Percentiles rank a stretch among this genome's conserved stretches.
Conservation (phyloP, 2,888 invertebrate genomes). For the Papilio gigon region DNA sequence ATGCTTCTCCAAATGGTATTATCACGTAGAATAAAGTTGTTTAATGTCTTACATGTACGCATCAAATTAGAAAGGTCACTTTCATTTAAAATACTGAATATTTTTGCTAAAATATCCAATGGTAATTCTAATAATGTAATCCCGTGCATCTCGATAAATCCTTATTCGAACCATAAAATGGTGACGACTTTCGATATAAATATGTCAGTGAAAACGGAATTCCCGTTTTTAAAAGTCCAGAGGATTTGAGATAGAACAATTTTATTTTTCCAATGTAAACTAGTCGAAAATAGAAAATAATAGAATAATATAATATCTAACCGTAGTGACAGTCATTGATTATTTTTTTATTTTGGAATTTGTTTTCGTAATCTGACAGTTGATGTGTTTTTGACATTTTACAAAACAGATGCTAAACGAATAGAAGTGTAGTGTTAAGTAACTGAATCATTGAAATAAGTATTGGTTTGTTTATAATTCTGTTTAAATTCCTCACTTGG, state of each 20-base stretch:
- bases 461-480: too few relatives aligned
- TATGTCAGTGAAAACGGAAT: neutral
- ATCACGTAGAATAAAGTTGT: conserved; percentile 58
- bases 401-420: neutral
- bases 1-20: conserved; percentile 64
- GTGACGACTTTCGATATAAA: neutral
- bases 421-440: neutral
- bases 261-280: neutral
- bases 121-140: conserved; percentile 56
- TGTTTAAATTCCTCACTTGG: too few relatives aligned
- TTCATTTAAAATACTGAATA: conserved; percentile 57
- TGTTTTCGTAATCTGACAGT: neutral
- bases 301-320: neutral
- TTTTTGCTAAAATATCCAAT: conserved; percentile 62
- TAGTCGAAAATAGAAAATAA: conserved; percentile 7
- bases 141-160: conserved; percentile 45
- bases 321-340: neutral
- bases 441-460: too few relatives aligned
- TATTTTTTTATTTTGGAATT: neutral
- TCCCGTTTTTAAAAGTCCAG: neutral
- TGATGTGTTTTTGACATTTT: neutral
- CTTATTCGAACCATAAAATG: conserved; percentile 18
- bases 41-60: conserved; percentile 64
- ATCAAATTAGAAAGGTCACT: conserved; percentile 66
- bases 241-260: neutral